Base-by-base conservation (phyloP, 2,888 invertebrate species). In the Himalopsyche anomala region DNA sequence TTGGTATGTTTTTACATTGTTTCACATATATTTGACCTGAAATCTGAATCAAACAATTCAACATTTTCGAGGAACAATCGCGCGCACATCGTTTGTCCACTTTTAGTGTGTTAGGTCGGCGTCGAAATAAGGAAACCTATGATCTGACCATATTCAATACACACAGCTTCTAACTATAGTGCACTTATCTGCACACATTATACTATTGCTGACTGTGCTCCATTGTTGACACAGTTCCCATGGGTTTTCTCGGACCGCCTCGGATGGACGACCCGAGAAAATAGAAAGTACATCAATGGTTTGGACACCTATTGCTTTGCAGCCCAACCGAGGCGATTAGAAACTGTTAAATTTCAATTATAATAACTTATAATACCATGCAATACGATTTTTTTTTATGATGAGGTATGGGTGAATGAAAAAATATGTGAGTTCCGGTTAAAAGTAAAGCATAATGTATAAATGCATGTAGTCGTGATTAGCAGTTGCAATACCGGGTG, bases 181-280 rank as follows among this genome's bases (percentile, higher is more conserved):
- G 8, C 19, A 28, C 28, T n/a, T 62, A 62, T 28, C 62, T 11
- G 62, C 62, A 62, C 62, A 62, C 62, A 40, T 82, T 82, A 36
- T 56, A 40, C 55, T 6, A 55, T 55, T 28, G 28, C n/a, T 17
- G 36, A n/a, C n/a, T 36, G 83, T 45, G 62, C 38, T 42, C 54
- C 28, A 55, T 84, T 80, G 79, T 84, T 54, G 84, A 80, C 84
- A 84, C 42, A 80, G 84, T 84, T 84, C 84, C 79, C 84, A 84
- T 54, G 80, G 36, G 79, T 40, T 45, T 42, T 83, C 45, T 40
- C 19, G 40, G 69, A 54, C 19, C 51, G 79, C 84, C 38, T 42
- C 15, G 8, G 19, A 62, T 62, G 51, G 79, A 38, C 51, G 51
- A 80, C n/a, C 54, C 51, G 84, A 84, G 84, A 84, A 80, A 84